Percentiles rank a stretch among this genome's conserved stretches.
Conservation (phyloP, 2,888 invertebrate species). For the Drosophila tanythrix region DNA sequence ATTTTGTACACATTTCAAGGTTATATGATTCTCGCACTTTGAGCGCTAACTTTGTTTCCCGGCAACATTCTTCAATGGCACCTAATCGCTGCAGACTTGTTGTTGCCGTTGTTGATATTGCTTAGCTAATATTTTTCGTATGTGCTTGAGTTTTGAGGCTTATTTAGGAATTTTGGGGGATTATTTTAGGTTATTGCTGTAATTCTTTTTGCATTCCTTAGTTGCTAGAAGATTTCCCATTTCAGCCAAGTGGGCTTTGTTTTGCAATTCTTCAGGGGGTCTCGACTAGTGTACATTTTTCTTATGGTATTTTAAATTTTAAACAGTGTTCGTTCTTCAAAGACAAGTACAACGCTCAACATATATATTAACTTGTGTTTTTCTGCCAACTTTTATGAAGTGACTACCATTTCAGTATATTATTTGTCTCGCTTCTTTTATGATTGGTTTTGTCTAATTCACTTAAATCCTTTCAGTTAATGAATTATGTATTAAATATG, state of each 20-base stretch:
- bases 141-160: slow-evolving; percentile 26
- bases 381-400: neutral
- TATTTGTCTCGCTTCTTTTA: neutral
- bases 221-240: neutral
- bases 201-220: neutral
- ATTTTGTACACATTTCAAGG: slow-evolving; percentile 56
- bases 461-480: neutral
- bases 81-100: slow-evolving; percentile 37
- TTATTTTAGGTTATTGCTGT: neutral
- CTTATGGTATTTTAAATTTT: neutral
- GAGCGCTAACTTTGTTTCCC: slow-evolving; percentile 41
- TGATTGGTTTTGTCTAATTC: neutral
- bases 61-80: slow-evolving; percentile 45
- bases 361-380: neutral
- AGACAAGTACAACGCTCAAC: neutral
- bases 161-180: slow-evolving; percentile 11
- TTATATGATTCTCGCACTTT: slow-evolving; percentile 52
- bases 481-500: neutral
- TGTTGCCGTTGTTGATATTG: slow-evolving; percentile 14
- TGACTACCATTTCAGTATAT: neutral
- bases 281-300: neutral
- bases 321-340: neutral
- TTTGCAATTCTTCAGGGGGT: neutral
- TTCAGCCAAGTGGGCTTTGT: neutral
- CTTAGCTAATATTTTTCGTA: slow-evolving; percentile 27